phyloP scores from a whole-genome alignment of 2,113 vertebrate species.

The Chaenocephalus aceratus region DNA sequence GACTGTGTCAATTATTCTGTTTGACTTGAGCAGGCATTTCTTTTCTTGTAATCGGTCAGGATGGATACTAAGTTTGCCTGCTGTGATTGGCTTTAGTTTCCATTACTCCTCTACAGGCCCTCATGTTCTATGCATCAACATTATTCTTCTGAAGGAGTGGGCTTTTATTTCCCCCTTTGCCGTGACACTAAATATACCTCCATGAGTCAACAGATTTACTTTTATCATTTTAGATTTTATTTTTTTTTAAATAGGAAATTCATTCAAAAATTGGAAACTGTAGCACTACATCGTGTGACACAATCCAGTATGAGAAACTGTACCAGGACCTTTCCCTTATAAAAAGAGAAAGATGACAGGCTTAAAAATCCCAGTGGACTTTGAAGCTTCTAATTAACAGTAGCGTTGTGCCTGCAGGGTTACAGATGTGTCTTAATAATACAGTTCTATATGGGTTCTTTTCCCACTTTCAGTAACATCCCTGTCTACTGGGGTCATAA shows the following conservation, averaged over 20 bases:
- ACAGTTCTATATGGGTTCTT: no score
- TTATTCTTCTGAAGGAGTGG: neutral
- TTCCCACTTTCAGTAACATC: no score
- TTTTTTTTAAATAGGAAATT: neutral
- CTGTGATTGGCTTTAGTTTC: conserved; percentile 26
- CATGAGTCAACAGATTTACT: neutral
- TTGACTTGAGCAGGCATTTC: conserved; percentile 49
- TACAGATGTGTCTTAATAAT: no score
- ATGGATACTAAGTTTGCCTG: conserved; percentile 11
- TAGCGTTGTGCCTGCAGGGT: neutral
- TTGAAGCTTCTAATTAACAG: neutral
- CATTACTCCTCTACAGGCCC: neutral
- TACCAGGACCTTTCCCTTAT: no score
- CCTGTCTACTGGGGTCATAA: no score
- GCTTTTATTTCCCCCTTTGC: neutral
- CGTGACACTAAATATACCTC: neutral
- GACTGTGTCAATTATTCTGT: conserved; percentile 57
- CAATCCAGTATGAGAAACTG: neutral
- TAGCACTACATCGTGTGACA: neutral
- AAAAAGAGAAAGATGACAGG: neutral
- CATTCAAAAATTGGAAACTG: neutral
- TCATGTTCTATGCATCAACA: conserved; percentile 13
- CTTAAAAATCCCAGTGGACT: neutral
- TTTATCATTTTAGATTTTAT: neutral
- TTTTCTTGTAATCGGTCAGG: conserved; percentile 3